A percentile compares a stretch with the other conserved stretches of the same genome.
These are phyloP conservation scores for Physeter macrocephalus DNA, from an alignment of 2,113 vertebrate genomes.

Conservation along the genomic window DNA sequence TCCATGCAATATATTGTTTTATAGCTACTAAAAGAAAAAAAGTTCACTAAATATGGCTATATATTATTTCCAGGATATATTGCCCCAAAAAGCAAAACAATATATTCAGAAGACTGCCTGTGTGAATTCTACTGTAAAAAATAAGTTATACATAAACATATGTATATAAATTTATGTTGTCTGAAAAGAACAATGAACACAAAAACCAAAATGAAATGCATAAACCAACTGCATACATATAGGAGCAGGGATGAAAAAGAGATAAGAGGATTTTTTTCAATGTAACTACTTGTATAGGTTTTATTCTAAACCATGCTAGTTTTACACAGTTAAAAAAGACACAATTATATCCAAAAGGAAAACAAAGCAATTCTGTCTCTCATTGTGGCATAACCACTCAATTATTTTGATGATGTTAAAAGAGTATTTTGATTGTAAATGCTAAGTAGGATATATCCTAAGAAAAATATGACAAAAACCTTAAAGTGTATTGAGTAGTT, in stretches of 20 bases:
- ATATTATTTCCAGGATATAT: background rate
- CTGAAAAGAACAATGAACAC: background rate
- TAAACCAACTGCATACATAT: background rate
- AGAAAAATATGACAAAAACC: background rate
- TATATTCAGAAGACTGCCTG: background rate
- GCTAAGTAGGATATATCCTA: background rate
- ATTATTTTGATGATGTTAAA: background rate
- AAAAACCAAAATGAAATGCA: background rate
- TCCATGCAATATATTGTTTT: background rate
- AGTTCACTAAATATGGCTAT: background rate
- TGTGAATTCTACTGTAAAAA: background rate
- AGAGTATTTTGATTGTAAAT: background rate
- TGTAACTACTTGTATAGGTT: background rate
- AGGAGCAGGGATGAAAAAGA: background rate
- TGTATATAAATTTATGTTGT: background rate
- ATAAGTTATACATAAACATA: background rate
- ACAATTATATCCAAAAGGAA: background rate
- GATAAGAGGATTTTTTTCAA: background rate
- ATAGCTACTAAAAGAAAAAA: background rate
- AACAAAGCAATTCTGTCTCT: background rate
- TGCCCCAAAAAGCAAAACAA: background rate
- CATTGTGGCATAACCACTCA: background rate
- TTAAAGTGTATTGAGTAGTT: background rate
- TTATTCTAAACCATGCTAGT: background rate
- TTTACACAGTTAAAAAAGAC: background rate